Evolutionary conservation across 2,797 vertebrate genomes (phyloP).

Genomic region (Leptodactylus fallax): DNA sequence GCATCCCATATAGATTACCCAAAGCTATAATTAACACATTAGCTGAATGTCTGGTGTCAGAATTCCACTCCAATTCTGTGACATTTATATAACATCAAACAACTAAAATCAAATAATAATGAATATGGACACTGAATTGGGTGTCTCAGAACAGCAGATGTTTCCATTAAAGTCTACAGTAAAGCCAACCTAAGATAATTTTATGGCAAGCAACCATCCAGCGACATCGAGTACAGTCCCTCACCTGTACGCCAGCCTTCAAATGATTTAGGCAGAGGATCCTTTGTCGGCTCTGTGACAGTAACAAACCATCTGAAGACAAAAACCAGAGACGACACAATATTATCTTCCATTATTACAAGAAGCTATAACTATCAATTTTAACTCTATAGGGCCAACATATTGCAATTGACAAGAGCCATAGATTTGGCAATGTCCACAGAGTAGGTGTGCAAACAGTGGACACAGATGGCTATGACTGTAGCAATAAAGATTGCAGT

Average conservation of each 20-base stretch:
- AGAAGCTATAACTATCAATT: too few species aligned
- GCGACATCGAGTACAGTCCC: not conserved
- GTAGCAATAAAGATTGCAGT: too few species aligned
- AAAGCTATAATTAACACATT: too few species aligned
- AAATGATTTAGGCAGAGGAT: constrained; percentile 92
- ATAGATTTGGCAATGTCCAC: too few species aligned
- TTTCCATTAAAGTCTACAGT: not conserved
- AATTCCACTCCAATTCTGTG: too few species aligned
- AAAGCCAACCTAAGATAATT: not conserved
- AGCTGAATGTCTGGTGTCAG: too few species aligned
- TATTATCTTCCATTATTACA: not conserved
- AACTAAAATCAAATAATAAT: not conserved
- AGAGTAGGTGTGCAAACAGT: too few species aligned
- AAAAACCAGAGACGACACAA: not conserved
- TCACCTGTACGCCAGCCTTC: constrained; percentile 87
- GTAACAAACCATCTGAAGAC: constrained; percentile 88
- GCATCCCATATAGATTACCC: too few species aligned
- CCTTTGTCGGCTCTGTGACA: constrained; percentile 96
- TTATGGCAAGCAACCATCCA: not conserved
- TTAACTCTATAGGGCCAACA: too few species aligned
- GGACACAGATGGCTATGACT: too few species aligned
- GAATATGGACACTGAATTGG: not conserved
- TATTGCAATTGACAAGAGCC: too few species aligned
- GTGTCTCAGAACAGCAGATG: not conserved
- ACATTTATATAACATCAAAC: too few species aligned